A percentile compares a stretch with the other conserved stretches of the same genome.
Evolutionary conservation across 2,797 vertebrate species (phyloP).

Genomic region (Etheostoma perlongum): DNA sequence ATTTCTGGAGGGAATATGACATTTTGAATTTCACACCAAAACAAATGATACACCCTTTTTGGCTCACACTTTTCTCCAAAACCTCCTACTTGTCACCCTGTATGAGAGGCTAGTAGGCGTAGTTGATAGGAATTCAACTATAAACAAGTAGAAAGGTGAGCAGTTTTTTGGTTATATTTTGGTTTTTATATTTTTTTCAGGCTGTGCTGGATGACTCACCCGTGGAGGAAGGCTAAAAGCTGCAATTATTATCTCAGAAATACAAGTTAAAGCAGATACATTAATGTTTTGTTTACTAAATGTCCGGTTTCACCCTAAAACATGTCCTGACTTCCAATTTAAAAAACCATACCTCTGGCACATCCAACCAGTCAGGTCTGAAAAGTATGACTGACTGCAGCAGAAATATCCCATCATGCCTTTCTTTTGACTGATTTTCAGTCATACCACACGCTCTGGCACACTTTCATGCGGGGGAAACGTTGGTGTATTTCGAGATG

Average conservation of each 20-base stretch:
- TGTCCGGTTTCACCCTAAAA: slow-evolving; percentile 7
- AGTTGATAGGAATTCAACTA: slow-evolving; percentile 30
- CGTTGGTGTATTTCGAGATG: slow-evolving; percentile 41
- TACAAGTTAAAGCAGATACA: background rate
- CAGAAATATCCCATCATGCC: slow-evolving; percentile 53
- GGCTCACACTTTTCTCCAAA: slow-evolving; percentile 11
- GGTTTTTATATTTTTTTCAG: background rate
- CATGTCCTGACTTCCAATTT: slow-evolving; percentile 18
- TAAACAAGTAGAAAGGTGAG: slow-evolving; percentile 32
- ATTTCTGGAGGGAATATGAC: background rate
- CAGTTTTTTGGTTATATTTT: background rate
- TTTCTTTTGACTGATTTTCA: slow-evolving; percentile 36
- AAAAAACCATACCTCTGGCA: slow-evolving; percentile 1
- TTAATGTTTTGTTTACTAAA: background rate
- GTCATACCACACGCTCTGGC: slow-evolving; percentile 17
- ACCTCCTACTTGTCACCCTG: slow-evolving; percentile 31
- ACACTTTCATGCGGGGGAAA: slow-evolving; percentile 37
- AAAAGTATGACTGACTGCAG: slow-evolving; percentile 35
- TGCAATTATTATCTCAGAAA: background rate
- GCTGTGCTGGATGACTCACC: background rate
- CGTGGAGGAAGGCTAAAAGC: background rate
- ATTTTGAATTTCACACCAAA: slow-evolving; percentile 21
- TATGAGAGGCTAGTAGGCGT: slow-evolving; percentile 32
- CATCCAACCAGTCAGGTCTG: slow-evolving; percentile 28
- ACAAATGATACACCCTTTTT: slow-evolving; percentile 6